Evolutionary conservation across 2,113 vertebrate genomes (phyloP).

Genomic region (Axis porcinus): DNA sequence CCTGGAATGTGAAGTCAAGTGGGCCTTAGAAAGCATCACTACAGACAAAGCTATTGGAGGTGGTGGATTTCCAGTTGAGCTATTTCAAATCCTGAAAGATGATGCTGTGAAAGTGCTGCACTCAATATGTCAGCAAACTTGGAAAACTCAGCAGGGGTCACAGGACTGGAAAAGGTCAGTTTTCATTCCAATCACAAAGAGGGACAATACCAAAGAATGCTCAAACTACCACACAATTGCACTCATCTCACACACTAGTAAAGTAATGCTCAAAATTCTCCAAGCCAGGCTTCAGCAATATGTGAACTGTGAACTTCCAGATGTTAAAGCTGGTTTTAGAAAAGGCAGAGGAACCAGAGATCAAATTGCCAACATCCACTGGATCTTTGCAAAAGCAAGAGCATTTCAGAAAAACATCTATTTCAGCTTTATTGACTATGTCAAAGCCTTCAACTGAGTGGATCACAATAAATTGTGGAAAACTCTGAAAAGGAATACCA

Average conservation of each 20-base stretch:
- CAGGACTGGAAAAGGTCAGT: neutral
- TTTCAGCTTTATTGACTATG: neutral
- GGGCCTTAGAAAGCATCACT: neutral
- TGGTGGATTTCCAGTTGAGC: neutral
- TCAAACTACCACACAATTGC: neutral
- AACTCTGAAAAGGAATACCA: neutral
- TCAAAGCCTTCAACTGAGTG: neutral
- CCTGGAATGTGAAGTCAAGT: neutral
- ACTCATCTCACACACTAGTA: fast-evolving
- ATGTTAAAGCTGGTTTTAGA: neutral
- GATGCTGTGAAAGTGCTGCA: neutral
- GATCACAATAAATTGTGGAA: neutral
- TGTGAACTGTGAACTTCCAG: neutral
- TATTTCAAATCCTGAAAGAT: neutral
- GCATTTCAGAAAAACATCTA: neutral
- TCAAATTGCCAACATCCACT: neutral
- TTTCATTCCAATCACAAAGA: neutral
- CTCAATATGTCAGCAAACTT: neutral
- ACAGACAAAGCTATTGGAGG: fast-evolving
- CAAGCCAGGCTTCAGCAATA: neutral
- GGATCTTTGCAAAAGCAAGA: neutral
- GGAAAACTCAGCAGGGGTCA: neutral
- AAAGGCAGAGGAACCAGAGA: neutral
- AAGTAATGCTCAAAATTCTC: neutral
- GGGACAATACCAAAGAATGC: neutral